A percentile compares a stretch with the other conserved stretches of the same genome.
These are phyloP conservation scores for Grallaria varia DNA, from an alignment of 2,113 vertebrate genomes.

Conservation along the genomic window DNA sequence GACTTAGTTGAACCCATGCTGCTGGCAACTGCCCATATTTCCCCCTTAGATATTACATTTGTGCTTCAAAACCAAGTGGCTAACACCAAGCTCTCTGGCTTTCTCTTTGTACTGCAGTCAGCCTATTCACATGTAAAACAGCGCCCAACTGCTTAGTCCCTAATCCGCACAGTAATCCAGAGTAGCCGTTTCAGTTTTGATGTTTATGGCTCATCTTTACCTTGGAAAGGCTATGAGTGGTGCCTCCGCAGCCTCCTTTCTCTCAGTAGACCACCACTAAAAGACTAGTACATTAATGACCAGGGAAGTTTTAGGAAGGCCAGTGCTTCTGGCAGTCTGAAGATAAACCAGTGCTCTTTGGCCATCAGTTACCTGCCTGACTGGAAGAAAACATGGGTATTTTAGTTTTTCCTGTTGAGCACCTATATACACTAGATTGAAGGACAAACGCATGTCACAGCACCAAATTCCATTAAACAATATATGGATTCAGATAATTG, in stretches of 20 bases:
- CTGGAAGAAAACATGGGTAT: background rate
- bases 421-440: background rate
- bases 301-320: background rate
- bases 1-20: background rate
- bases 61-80: background rate
- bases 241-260: background rate
- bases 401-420: background rate
- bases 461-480: constrained; percentile 31
- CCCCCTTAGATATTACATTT: background rate
- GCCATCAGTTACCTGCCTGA: background rate
- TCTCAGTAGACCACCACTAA: background rate
- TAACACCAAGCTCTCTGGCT: background rate
- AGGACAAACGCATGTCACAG: background rate
- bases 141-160: background rate
- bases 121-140: constrained; percentile 21
- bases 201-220: background rate
- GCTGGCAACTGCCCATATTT: constrained; percentile 19
- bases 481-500: background rate
- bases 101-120: constrained; percentile 22
- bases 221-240: background rate
- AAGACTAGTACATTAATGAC: background rate
- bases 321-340: background rate
- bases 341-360: background rate
- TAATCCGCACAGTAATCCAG: constrained; percentile 23
- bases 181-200: background rate